phyloP scores from a whole-genome alignment of 1,140 invertebrate species.

The Acromyrmex charruanus region DNA sequence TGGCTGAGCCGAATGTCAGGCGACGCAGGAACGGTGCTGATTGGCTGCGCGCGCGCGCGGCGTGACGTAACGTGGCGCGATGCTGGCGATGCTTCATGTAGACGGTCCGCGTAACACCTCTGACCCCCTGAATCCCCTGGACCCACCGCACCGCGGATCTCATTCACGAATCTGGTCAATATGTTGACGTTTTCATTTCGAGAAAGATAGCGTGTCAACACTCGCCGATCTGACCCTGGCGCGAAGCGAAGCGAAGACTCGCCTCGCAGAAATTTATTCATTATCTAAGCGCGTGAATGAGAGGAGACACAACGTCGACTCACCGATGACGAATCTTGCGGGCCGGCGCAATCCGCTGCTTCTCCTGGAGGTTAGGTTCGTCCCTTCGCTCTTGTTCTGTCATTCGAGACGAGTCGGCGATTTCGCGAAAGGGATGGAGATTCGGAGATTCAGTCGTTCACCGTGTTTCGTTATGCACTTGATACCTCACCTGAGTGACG shows the following conservation, averaged over 20 bases:
- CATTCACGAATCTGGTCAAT: no score
- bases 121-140: background rate
- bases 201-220: background rate
- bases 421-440: conserved; percentile 8
- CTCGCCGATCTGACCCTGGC: background rate
- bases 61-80: conserved; percentile 48
- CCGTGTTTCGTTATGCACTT: background rate
- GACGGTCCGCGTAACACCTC: no score
- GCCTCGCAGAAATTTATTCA: no score
- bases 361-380: conserved; percentile 83
- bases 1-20: conserved; percentile 81
- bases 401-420: conserved; percentile 76
- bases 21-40: conserved; percentile 75
- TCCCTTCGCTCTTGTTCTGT: conserved; percentile 78
- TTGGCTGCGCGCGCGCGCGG: conserved; percentile 72
- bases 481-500: background rate
- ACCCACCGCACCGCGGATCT: no score
- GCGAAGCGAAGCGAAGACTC: no score
- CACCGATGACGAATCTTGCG: conserved; percentile 85
- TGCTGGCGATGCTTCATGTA: conserved; percentile 24
- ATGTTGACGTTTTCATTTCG: background rate
- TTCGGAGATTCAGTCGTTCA: background rate
- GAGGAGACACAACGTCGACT: conserved; percentile 60
- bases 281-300: no score
- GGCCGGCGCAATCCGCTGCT: conserved; percentile 77